Percentiles rank a stretch among this genome's conserved stretches.
Conservation (phyloP, 2,888 invertebrate genomes). For the Drosophila kuntzei region DNA sequence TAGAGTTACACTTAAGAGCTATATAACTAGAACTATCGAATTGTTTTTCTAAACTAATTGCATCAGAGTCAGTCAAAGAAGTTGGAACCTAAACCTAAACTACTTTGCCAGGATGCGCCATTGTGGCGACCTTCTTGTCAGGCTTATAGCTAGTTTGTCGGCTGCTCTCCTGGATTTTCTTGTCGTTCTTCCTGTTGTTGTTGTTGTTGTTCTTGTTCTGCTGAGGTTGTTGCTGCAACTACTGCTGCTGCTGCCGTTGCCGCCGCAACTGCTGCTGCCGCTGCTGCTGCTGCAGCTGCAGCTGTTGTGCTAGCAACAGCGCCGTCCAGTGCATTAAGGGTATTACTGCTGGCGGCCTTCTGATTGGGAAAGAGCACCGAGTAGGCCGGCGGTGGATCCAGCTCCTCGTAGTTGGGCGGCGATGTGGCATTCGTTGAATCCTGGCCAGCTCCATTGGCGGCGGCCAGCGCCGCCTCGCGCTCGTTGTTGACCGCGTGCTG, state of each 20-base stretch:
- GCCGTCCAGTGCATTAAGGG: slow-evolving; percentile 70
- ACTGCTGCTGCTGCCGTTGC: slow-evolving; percentile 29
- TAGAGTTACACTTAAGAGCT: slow-evolving; percentile 60
- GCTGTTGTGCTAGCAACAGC: slow-evolving; percentile 58
- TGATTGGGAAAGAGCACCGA: slow-evolving; percentile 88
- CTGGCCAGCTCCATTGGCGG: slow-evolving; percentile 67
- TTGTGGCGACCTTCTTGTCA: slow-evolving; percentile 56
- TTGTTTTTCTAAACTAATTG: slow-evolving; percentile 74
- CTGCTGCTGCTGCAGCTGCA: slow-evolving; percentile 44
- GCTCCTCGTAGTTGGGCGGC: slow-evolving; percentile 88
- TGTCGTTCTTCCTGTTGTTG: slow-evolving; percentile 26
- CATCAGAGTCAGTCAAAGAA: slow-evolving; percentile 80
- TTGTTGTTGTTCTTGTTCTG: slow-evolving; percentile 23
- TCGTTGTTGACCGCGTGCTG: slow-evolving; percentile 84
- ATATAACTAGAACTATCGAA: slow-evolving; percentile 51
- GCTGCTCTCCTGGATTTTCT: slow-evolving; percentile 41
- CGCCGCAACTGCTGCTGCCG: slow-evolving; percentile 33
- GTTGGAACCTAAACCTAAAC: slow-evolving; percentile 68
- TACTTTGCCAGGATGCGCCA: slow-evolving; percentile 65
- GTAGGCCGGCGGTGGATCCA: slow-evolving; percentile 89
- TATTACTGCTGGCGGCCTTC: slow-evolving; percentile 81
- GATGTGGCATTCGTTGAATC: slow-evolving; percentile 74
- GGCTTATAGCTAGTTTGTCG: slow-evolving; percentile 67
- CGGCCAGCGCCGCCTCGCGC: slow-evolving; percentile 82
- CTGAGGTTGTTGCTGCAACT: slow-evolving; percentile 29